These are phyloP conservation scores for Heteractis magnifica DNA, from an alignment of 92 coral and sea anemone genomes.

Conservation along the genomic window DNA sequence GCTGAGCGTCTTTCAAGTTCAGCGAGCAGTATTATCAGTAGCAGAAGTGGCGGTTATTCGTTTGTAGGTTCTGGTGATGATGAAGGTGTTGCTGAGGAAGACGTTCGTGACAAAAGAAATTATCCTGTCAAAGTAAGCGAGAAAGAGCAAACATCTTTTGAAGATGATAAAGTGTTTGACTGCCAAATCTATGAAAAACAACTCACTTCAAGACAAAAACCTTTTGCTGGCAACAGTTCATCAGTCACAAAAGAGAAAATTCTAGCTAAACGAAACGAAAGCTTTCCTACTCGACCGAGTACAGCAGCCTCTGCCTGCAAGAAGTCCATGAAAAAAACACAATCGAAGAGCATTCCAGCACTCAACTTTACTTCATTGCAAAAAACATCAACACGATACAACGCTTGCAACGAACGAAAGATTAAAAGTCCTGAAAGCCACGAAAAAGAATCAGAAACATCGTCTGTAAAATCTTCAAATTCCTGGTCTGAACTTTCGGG, in stretches of 20 bases:
- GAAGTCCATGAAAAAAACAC: not conserved
- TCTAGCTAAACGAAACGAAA: not conserved
- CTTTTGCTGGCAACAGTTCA: too few species aligned
- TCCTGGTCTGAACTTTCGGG: not conserved
- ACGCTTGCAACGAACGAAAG: not conserved
- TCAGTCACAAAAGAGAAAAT: not conserved
- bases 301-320: not conserved
- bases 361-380: not conserved
- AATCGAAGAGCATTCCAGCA: constrained; percentile 8
- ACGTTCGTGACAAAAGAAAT: too few species aligned
- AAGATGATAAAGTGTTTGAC: not conserved
- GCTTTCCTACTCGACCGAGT: not conserved
- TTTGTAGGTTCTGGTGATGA: not conserved
- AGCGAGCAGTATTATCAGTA: not conserved
- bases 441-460: not conserved
- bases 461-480: not conserved
- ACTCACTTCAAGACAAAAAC: too few species aligned
- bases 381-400: not conserved
- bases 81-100: not conserved
- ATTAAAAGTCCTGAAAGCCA: not conserved
- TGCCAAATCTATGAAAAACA: not conserved
- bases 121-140: too few species aligned
- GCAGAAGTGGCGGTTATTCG: not conserved
- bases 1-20: not conserved
- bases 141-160: too few species aligned